Evolutionary conservation across 2,113 vertebrate genomes (phyloP).

Genomic region (Vulpes lagopus): DNA sequence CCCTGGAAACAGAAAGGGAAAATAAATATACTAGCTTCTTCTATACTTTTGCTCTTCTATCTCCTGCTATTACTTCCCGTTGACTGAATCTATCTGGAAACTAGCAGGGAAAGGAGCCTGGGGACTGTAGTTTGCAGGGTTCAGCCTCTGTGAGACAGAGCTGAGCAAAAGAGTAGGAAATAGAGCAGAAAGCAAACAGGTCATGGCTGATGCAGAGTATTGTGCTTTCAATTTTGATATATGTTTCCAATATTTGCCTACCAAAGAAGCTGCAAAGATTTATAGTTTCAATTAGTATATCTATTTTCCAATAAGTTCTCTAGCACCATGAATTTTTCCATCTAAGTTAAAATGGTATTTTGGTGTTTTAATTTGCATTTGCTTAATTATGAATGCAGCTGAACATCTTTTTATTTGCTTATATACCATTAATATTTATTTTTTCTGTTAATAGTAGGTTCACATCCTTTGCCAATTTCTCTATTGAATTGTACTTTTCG

Average conservation of each 20-base stretch:
- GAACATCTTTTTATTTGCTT: neutral
- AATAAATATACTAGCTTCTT: neutral
- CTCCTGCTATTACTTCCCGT: neutral
- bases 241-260: neutral
- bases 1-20: neutral
- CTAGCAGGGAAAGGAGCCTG: neutral
- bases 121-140: neutral
- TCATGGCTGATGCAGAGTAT: neutral
- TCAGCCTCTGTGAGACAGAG: neutral
- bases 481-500: neutral
- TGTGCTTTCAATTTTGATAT: neutral
- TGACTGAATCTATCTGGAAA: neutral
- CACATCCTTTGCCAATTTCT: neutral
- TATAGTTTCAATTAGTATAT: neutral
- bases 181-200: neutral
- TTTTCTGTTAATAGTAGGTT: neutral
- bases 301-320: neutral
- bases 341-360: neutral
- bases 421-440: neutral
- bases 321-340: neutral
- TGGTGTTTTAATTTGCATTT: neutral
- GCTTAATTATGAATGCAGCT: neutral
- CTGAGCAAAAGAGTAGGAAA: neutral
- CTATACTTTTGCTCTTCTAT: neutral
- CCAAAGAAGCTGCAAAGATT: neutral